Percentiles rank a stretch among this genome's conserved stretches.
Evolutionary conservation across 2,888 invertebrate genomes (phyloP).

Genomic region (Mantis religiosa): DNA sequence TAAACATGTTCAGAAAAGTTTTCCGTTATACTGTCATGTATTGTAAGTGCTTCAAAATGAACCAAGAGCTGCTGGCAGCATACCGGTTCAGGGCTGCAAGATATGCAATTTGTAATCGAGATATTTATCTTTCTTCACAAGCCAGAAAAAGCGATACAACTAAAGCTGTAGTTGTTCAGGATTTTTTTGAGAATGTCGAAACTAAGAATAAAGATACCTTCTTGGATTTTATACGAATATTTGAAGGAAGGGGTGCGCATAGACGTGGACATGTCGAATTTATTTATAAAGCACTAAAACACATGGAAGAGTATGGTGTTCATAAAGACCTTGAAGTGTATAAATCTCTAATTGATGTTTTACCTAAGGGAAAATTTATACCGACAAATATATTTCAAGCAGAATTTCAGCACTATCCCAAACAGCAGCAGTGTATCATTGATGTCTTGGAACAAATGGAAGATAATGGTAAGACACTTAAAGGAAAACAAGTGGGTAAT

Average conservation of each 20-base stretch:
- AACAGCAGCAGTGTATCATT: slow-evolving; percentile 92
- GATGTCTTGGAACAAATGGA: slow-evolving; percentile 94
- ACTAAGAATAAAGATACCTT: slow-evolving; percentile 64
- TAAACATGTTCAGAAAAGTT: neutral
- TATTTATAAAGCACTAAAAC: slow-evolving; percentile 80
- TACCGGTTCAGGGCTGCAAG: neutral
- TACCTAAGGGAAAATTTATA: slow-evolving; percentile 86
- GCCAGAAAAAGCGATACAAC: neutral
- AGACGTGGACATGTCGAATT: slow-evolving; percentile 90
- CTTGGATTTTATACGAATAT: slow-evolving; percentile 69
- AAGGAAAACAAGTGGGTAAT: too few species aligned
- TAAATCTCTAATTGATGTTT: slow-evolving; percentile 75
- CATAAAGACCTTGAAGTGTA: slow-evolving; percentile 82
- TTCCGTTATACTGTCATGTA: neutral
- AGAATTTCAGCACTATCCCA: slow-evolving; percentile 90
- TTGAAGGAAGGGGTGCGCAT: slow-evolving; percentile 61
- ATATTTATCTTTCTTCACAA: neutral
- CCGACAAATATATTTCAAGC: slow-evolving; percentile 78
- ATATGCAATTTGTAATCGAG: neutral
- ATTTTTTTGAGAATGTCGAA: slow-evolving; percentile 42
- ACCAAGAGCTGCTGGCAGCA: neutral
- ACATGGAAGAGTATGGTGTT: slow-evolving; percentile 87
- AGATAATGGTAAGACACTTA: slow-evolving; percentile 61
- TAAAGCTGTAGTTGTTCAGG: slow-evolving; percentile 17
- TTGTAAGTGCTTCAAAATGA: neutral